Evolutionary conservation across 2,113 vertebrate species (phyloP).

Genomic region (Tragelaphus imberbis): DNA sequence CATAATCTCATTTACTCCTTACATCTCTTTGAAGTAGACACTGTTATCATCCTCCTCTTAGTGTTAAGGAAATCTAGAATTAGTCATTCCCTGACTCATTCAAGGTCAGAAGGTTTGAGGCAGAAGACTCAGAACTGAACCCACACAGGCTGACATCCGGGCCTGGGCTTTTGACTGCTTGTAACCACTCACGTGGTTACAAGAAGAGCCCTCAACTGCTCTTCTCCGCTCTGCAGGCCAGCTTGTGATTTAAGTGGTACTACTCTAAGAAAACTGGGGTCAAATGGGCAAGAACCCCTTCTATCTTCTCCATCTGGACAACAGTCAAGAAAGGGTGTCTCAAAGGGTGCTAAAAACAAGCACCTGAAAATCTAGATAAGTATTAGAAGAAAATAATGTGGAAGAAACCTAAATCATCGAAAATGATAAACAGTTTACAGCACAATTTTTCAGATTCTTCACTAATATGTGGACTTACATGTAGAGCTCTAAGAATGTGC

Average conservation of each 20-base stretch:
- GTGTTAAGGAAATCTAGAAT: conserved; percentile 16
- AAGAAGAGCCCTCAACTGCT: neutral
- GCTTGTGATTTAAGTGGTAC: neutral
- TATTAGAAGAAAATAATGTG: neutral
- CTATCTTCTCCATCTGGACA: neutral
- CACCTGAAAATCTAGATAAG: neutral
- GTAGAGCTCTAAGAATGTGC: neutral
- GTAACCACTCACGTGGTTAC: no score
- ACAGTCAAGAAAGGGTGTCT: neutral
- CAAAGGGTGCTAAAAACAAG: neutral
- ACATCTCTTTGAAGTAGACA: neutral
- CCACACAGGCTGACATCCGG: neutral
- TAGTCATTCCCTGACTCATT: neutral
- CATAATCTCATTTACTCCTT: conserved; percentile 39
- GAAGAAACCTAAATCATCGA: neutral
- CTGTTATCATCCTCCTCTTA: neutral
- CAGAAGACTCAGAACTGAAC: neutral
- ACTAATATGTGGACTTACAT: neutral
- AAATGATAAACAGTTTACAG: neutral
- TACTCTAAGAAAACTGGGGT: neutral
- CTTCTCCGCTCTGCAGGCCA: neutral
- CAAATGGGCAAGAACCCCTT: neutral
- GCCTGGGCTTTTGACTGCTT: neutral
- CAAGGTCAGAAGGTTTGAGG: neutral
- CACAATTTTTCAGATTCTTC: neutral